Evolutionary conservation across 2,888 invertebrate species (phyloP).

Genomic region (Heliconius hortense): DNA sequence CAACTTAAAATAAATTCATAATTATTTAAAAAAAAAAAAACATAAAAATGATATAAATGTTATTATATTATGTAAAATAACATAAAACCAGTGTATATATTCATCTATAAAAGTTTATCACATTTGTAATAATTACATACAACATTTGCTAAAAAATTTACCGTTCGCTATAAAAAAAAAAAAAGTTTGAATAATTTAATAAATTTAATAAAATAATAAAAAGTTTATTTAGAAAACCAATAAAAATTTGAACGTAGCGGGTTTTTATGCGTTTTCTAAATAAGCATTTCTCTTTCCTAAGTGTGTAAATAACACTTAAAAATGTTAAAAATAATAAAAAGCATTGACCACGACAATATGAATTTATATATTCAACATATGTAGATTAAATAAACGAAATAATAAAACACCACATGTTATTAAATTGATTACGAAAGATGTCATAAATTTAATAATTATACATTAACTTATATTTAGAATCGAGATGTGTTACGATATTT

Average conservation of each 20-base stretch:
- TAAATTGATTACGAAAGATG: neutral
- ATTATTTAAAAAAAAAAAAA: neutral
- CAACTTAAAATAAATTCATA: neutral
- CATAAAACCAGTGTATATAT: neutral
- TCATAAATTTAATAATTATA: neutral
- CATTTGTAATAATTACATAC: neutral
- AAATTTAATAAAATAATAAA: neutral
- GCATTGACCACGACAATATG: conserved; percentile 16
- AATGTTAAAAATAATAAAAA: neutral
- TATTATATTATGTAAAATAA: neutral
- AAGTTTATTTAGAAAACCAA: too few relatives aligned
- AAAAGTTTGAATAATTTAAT: neutral
- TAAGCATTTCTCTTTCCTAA: too few relatives aligned
- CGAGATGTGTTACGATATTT: conserved; percentile 5
- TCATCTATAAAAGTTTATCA: neutral
- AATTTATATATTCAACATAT: neutral
- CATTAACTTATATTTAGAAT: conserved; percentile 3
- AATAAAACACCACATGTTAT: neutral
- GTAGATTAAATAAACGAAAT: conserved; percentile 1
- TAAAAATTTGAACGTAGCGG: neutral
- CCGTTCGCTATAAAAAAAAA: neutral
- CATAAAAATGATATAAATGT: neutral
- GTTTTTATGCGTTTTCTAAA: too few relatives aligned
- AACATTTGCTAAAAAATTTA: neutral
- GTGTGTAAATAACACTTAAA: too few relatives aligned